These are phyloP conservation scores for Sylvietta virens DNA, from an alignment of 2,113 vertebrate species.

Conservation along the genomic window DNA sequence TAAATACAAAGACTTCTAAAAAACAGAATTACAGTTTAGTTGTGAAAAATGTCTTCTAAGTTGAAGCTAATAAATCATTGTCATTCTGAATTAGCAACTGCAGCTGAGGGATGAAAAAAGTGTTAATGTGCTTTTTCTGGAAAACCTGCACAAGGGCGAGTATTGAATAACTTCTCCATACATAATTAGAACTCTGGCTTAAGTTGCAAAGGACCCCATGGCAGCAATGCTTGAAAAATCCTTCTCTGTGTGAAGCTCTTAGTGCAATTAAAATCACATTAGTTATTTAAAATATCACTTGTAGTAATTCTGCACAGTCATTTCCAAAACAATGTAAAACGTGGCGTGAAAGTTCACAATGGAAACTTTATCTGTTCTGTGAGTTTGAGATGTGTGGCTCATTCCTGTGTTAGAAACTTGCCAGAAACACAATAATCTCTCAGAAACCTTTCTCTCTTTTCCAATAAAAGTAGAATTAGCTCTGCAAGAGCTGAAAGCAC, in stretches of 20 bases:
- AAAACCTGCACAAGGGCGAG: neutral
- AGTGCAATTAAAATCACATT: neutral
- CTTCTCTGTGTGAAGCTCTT: neutral
- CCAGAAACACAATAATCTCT: neutral
- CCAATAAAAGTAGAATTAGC: neutral
- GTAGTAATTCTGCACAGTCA: neutral
- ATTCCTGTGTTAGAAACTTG: neutral
- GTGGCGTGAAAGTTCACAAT: neutral
- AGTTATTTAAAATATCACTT: neutral
- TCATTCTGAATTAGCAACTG: neutral
- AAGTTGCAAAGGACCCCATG: neutral
- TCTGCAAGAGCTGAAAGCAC: neutral
- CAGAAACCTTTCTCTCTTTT: neutral
- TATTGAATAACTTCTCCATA: neutral
- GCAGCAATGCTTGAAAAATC: neutral
- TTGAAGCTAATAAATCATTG: neutral
- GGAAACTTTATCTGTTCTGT: neutral
- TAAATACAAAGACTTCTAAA: neutral
- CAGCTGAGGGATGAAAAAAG: neutral
- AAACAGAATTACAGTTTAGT: neutral
- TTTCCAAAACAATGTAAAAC: neutral
- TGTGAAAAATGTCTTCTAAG: neutral
- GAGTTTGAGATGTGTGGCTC: accelerated
- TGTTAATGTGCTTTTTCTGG: neutral
- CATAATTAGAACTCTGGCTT: neutral